Base-by-base conservation (phyloP, 1,140 invertebrate genomes). In the Choristoneura fumiferana region DNA sequence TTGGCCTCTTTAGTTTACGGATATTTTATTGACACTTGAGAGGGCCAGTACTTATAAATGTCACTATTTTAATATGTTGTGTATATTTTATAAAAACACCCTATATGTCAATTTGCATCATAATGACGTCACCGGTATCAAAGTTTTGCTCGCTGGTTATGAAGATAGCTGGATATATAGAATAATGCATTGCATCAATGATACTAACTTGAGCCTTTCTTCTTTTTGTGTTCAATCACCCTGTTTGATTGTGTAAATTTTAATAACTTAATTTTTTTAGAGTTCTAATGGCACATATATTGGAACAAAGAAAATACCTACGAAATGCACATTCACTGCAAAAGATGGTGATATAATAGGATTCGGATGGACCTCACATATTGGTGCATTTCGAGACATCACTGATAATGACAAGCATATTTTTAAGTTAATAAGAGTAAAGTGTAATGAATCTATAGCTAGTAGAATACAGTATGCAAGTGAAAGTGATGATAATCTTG, bases 231-330 rank as follows among this genome's bases (percentile, higher is more conserved):
- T n/a, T n/a, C n/a, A n/a, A n/a, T n/a, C n/a, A n/a, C 22, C 22
- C 6, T 29, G 2, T 6, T 6, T 29, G 22, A n/a, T n/a, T 29
- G 22, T 29, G 22, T 39, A 12, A 5, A 13, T 1, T 13, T 12
- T 13, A 12, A 12, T 33, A 5, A 1, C 9, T 10, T 37, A 38
- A 40, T 14, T 40, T 40, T 80, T 83, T 57, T 64, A 87, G 84
- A 87, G 84, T 60, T 76, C 84, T 14, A 87, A 87, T 81, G 84
- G 84, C 55, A 71, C 84, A 18, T 87, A 76, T 78, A 56, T 87
- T 57, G 84, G 84, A 8, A 57, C 62, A 14, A 76, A 72, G 56
- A 84, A 71, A 68, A 83, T 87, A 57, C 57, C 70, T 12, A 65
- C 75, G 58, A 76, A 81, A 54, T 60, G 53, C 14, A 81, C 84